Conservation (phyloP, 2,888 invertebrate genomes). For the Tineola bisselliella region DNA sequence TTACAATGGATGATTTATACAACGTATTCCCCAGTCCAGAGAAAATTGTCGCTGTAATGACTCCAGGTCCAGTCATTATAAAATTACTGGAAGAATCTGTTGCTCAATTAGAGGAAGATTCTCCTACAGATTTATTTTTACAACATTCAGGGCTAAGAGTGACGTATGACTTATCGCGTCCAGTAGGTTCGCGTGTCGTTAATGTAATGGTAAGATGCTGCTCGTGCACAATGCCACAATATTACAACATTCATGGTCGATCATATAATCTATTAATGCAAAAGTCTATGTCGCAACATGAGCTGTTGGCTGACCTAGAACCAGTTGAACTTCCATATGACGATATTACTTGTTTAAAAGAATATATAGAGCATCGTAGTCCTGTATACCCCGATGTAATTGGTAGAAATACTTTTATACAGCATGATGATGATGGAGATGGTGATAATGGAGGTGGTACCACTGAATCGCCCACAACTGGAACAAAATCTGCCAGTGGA, state of each 20-base stretch:
- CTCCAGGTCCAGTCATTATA: constrained; percentile 72
- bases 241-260: constrained; percentile 59
- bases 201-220: constrained; percentile 74
- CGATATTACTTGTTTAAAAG: constrained; percentile 43
- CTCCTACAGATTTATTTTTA: constrained; percentile 76
- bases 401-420: constrained; percentile 28
- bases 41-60: constrained; percentile 67
- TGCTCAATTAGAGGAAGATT: constrained; percentile 26
- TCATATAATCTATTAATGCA: constrained; percentile 73
- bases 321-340: constrained; percentile 47
- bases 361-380: constrained; percentile 67
- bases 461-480: background rate
- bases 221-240: constrained; percentile 71
- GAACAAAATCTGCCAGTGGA: background rate
- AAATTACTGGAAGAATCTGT: constrained; percentile 77
- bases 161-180: constrained; percentile 71
- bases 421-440: background rate
- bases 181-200: constrained; percentile 71
- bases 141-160: constrained; percentile 86
- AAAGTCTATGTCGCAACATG: constrained; percentile 72
- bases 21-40: constrained; percentile 82
- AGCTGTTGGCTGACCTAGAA: constrained; percentile 75
- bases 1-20: constrained; percentile 78
- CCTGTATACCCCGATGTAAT: constrained; percentile 73
- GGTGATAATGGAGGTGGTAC: background rate